A percentile compares a stretch with the other conserved stretches of the same genome.
Evolutionary conservation across 2,113 vertebrate species (phyloP).

Genomic region (Mixornis gularis): DNA sequence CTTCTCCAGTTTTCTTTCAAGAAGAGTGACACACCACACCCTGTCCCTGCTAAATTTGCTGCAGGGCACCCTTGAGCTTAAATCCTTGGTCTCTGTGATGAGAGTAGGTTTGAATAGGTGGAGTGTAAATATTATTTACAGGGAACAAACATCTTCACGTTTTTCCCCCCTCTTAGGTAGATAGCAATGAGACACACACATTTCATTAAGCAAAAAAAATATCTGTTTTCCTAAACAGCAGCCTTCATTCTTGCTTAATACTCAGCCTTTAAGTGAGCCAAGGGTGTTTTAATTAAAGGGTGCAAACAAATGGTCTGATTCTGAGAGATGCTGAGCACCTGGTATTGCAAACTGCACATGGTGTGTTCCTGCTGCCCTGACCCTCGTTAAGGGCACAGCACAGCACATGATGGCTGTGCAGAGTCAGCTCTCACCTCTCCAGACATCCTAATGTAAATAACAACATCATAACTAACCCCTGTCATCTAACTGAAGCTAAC

Average conservation of each 20-base stretch:
- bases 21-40: neutral
- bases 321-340: neutral
- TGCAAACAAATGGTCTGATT: neutral
- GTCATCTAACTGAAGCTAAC: neutral
- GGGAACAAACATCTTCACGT: neutral
- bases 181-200: neutral
- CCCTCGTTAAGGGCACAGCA: neutral
- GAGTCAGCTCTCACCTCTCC: neutral
- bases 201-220: slow-evolving; percentile 34
- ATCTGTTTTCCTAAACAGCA: slow-evolving; percentile 1
- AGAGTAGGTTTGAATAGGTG: fast-evolving
- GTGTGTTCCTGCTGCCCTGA: neutral
- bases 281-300: neutral
- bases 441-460: neutral
- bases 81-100: neutral
- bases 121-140: neutral
- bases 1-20: neutral
- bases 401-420: neutral
- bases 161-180: neutral
- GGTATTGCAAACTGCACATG: neutral
- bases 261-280: neutral
- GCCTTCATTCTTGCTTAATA: slow-evolving; percentile 23
- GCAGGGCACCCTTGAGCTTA: neutral
- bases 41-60: neutral
- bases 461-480: neutral